phyloP scores from a whole-genome alignment of 2,888 invertebrate genomes.

The Allophyes oxyacanthae region DNA sequence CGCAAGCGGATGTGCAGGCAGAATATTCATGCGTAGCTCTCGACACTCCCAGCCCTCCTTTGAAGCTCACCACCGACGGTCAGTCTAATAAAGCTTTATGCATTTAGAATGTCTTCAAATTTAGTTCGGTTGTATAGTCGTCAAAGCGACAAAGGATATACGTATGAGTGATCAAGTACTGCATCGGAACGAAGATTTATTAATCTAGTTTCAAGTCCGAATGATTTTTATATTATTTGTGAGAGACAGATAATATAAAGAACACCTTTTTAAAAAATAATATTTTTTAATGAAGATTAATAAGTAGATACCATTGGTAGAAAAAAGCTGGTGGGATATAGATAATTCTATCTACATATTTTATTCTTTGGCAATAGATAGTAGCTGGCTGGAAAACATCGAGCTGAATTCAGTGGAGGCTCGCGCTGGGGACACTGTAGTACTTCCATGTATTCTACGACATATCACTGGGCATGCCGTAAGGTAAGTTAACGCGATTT shows the following conservation, averaged over 20 bases:
- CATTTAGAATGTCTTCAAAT: slow-evolving; percentile 24
- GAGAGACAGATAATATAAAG: too few relatives aligned
- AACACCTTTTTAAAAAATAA: too few relatives aligned
- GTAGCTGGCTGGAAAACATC: slow-evolving; percentile 84
- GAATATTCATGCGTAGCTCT: slow-evolving; percentile 83
- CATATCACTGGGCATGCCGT: slow-evolving; percentile 77
- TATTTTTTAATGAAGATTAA: too few relatives aligned
- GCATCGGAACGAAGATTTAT: background rate
- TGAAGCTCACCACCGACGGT: slow-evolving; percentile 85
- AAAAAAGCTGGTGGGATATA: too few relatives aligned
- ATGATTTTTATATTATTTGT: too few relatives aligned
- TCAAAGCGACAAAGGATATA: slow-evolving; percentile 3
- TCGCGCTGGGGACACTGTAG: slow-evolving; percentile 75
- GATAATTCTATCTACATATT: too few relatives aligned
- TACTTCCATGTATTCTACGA: slow-evolving; percentile 80
- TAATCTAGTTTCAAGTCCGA: background rate
- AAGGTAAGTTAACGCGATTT: slow-evolving; percentile 67
- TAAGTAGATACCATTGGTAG: too few relatives aligned
- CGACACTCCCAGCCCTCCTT: slow-evolving; percentile 74
- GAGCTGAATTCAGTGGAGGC: slow-evolving; percentile 82
- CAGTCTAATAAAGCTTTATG: slow-evolving; percentile 51
- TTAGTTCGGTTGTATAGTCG: slow-evolving; percentile 4
- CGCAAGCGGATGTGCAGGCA: slow-evolving; percentile 82
- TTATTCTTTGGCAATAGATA: slow-evolving; percentile 66
- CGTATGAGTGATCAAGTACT: background rate